Evolutionary conservation across 2,888 invertebrate species (phyloP).

Genomic region (Sminthurides aquaticus): DNA sequence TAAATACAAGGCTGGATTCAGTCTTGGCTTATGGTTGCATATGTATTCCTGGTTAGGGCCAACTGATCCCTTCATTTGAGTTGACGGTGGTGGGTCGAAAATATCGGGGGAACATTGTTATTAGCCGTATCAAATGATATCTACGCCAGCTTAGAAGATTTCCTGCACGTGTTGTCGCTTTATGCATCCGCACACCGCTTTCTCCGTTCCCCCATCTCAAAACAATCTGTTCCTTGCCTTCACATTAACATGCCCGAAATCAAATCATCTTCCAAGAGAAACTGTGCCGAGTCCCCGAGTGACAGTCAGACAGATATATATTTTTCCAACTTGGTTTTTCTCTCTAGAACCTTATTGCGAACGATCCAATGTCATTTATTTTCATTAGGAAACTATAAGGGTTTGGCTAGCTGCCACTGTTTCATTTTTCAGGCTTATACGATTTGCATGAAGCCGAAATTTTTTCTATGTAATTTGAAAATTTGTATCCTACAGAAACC

Average conservation of each 20-base stretch:
- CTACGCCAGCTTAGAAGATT: constrained; percentile 22
- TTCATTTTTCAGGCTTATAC: no score
- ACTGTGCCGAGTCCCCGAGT: no score
- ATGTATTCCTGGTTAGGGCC: no score
- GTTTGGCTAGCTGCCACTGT: no score
- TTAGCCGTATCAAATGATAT: constrained; percentile 24
- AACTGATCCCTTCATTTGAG: no score
- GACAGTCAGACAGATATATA: neutral
- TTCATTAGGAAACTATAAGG: neutral
- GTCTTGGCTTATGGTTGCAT: no score
- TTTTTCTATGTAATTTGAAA: no score
- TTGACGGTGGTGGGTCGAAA: constrained; percentile 16
- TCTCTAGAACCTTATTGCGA: no score
- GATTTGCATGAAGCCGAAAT: no score
- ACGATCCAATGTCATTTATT: neutral
- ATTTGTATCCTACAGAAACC: no score
- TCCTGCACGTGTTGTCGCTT: constrained; percentile 28
- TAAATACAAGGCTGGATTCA: no score
- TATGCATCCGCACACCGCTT: constrained; percentile 5
- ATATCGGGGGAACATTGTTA: constrained; percentile 11
- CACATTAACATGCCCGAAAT: neutral
- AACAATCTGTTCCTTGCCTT: neutral
- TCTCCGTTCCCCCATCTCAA: neutral
- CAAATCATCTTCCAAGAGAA: no score
- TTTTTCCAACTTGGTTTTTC: neutral